Conservation (phyloP, 92 coral and sea anemone genomes). For the Nematostella vectensis region DNA sequence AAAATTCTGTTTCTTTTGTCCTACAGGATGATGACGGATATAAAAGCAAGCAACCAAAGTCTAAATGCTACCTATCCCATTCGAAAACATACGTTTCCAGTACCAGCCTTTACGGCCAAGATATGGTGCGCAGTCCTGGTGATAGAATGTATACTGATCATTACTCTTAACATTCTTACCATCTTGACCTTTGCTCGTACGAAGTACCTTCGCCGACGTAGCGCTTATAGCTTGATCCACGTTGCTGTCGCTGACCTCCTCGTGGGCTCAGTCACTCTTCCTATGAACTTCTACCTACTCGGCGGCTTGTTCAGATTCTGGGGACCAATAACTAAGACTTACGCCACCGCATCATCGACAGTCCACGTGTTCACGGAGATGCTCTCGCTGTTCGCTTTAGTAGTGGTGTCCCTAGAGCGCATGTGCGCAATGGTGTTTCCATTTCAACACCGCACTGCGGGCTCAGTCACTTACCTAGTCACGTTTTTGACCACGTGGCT, state of each 20-base stretch:
- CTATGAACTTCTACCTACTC: conserved; percentile 10
- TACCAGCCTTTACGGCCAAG: neutral
- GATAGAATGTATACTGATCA: conserved; percentile 7
- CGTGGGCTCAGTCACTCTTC: conserved; percentile 12
- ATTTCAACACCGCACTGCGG: conserved; percentile 15
- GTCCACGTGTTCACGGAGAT: conserved; percentile 22
- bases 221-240: conserved; percentile 16
- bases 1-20: too few species aligned
- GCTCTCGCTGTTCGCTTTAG: conserved; percentile 15
- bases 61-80: too few species aligned
- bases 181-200: conserved; percentile 13
- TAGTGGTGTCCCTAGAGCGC: conserved; percentile 20
- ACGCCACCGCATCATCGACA: neutral
- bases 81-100: too few species aligned
- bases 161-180: conserved; percentile 16
- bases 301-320: conserved; percentile 8
- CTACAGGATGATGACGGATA: too few species aligned
- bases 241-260: conserved; percentile 25
- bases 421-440: conserved; percentile 26
- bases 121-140: conserved; percentile 10
- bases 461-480: conserved; percentile 5
- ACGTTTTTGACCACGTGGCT: conserved; percentile 14
- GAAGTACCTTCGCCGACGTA: conserved; percentile 9
- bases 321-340: neutral
- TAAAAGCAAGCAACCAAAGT: too few species aligned